phyloP scores from a whole-genome alignment of 2,113 vertebrate species.

The Microtus richardsoni region DNA sequence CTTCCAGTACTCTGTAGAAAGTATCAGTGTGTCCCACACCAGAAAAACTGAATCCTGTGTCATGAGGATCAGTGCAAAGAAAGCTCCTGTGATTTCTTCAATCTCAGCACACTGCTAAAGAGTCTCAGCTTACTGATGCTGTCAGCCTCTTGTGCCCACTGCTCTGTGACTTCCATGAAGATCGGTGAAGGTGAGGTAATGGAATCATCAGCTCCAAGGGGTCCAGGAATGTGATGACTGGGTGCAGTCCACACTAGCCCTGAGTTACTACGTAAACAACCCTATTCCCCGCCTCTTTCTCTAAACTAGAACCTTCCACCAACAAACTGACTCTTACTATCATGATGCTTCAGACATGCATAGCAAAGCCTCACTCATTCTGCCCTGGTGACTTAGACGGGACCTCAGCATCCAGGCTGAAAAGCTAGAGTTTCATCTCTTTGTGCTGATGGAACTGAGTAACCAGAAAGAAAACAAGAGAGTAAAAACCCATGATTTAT shows the following conservation, averaged over 20 bases:
- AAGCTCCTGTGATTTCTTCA: background rate
- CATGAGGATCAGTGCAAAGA: background rate
- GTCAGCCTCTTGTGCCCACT: background rate
- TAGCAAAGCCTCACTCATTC: slow-evolving; percentile 48
- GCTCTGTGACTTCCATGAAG: background rate
- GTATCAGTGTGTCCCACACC: too few relatives aligned
- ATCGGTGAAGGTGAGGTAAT: background rate
- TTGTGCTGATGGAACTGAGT: slow-evolving; percentile 59
- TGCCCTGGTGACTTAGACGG: slow-evolving; percentile 1
- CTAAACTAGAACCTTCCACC: background rate
- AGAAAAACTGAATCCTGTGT: background rate
- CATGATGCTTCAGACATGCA: slow-evolving; percentile 64
- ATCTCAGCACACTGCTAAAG: background rate
- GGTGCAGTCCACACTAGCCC: background rate
- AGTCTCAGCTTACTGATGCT: background rate
- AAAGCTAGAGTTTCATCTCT: slow-evolving; percentile 60
- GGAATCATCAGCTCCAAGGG: background rate
- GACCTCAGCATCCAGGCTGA: background rate
- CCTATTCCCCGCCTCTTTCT: background rate
- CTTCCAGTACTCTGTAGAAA: slow-evolving; percentile 28
- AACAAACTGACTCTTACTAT: slow-evolving; percentile 68
- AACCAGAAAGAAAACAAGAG: slow-evolving; percentile 53
- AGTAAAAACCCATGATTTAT: background rate
- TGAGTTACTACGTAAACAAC: background rate
- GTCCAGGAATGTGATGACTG: background rate